Evolutionary conservation across 2,888 invertebrate species (phyloP), one percentile per base, ranked within the genome.

Genomic region (Unio delphinus): DNA sequence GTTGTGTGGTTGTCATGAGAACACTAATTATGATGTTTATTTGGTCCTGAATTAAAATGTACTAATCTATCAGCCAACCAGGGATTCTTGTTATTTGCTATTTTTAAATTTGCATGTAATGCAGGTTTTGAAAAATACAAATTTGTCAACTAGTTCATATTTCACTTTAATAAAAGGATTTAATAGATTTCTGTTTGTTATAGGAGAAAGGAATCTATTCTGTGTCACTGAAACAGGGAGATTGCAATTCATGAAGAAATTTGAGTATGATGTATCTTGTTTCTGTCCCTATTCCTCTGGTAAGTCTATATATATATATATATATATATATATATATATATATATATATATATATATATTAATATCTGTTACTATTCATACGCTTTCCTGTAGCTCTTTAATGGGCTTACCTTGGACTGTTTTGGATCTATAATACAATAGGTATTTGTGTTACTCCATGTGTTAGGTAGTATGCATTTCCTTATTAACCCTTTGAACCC

Each of bases 181-280:
- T 23, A 15, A 23, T 20, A 23, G 18, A 0, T 18, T 55, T 23
- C 68, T 72, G 64, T 11, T 66, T 68, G 26, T 78, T 77, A 34
- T 83, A 88, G 90, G 91, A 30, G 96, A 97, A 90, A 93, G 94
- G 81, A 95, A 95, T 90, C 91, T 98, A 23, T 96, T 94, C 84
- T 89, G 90, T 73, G 69, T 92, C 62, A 88, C 90, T 80, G 95
- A 95, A 82, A 93, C 93, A 82, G 97, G 97, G 15, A 92, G 93
- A 67, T 90, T 97, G 80, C 94, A 94, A 84, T 96, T 94, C 87
- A 94, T 95, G 91, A 94, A 96, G 85, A 94, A 95, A 86, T 92
- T 97, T 75, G 96, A 97, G 84, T 97, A 93, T 90, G 93, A 93
- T 73, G 95, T 97, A 26, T 86, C 88, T 67, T 87, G 87, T 75